phyloP scores from a whole-genome alignment of 1,140 invertebrate genomes.

The Penaeus vannamei region DNA sequence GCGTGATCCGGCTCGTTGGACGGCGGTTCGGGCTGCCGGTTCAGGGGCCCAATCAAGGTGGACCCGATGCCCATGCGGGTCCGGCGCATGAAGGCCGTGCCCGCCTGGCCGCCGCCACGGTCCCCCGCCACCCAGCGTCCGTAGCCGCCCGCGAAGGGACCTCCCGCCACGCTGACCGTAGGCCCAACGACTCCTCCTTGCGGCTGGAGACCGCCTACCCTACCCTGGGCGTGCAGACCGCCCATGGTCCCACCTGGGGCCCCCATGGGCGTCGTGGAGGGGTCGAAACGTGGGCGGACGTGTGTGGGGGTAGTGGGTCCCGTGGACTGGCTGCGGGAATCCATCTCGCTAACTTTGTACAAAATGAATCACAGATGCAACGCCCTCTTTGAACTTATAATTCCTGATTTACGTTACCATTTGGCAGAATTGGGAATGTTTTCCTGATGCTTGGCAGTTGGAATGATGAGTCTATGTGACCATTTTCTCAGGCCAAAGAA shows the following conservation, averaged over 20 bases:
- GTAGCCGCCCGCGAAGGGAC: background rate
- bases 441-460: background rate
- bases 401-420: slow-evolving; percentile 55
- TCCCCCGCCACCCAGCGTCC: slow-evolving; percentile 10
- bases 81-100: slow-evolving; percentile 11
- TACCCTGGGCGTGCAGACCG: no score
- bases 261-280: background rate
- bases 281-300: no score
- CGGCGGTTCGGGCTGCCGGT: slow-evolving; percentile 24
- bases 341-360: background rate
- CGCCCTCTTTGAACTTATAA: slow-evolving; percentile 31
- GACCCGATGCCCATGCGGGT: slow-evolving; percentile 20
- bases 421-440: slow-evolving; percentile 48
- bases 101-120: slow-evolving; percentile 11
- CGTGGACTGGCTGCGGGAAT: no score
- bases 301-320: no score
- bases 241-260: background rate
- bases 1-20: slow-evolving; percentile 50
- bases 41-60: slow-evolving; percentile 9
- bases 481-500: background rate
- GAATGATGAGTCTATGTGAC: slow-evolving; percentile 37
- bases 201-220: background rate
- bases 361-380: slow-evolving; percentile 15
- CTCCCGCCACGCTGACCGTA: background rate
- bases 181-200: slow-evolving; percentile 21